These are phyloP conservation scores for Peromyscus eremicus DNA, from an alignment of 2,797 vertebrate genomes.

Conservation along the genomic window DNA sequence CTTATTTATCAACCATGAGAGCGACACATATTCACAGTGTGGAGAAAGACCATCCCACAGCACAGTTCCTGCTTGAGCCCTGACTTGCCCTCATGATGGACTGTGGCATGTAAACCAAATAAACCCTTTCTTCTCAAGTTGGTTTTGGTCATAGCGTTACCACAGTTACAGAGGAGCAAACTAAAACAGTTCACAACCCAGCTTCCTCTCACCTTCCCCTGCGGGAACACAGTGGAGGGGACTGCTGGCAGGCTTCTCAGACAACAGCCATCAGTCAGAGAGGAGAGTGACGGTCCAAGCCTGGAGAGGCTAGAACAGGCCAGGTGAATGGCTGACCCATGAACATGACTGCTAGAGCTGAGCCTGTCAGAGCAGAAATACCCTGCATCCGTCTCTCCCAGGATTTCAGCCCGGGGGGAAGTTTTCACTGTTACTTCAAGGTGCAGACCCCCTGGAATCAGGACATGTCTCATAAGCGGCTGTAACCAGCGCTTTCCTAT, in stretches of 20 bases:
- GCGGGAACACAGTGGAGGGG: background rate
- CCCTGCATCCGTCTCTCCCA: background rate
- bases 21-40: too few relatives aligned
- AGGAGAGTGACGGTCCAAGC: accelerated
- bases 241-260: accelerated
- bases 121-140: background rate
- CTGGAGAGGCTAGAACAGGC: background rate
- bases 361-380: background rate
- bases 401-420: background rate
- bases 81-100: too few relatives aligned
- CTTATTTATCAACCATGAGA: too few relatives aligned
- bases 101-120: background rate
- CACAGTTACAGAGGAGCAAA: background rate
- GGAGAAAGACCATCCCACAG: too few relatives aligned
- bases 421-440: background rate
- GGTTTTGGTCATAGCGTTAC: background rate
- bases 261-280: background rate
- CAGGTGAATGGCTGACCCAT: background rate
- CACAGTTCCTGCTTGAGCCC: background rate
- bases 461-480: accelerated
- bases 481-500: background rate
- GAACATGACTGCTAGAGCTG: background rate
- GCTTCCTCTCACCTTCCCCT: background rate
- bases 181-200: background rate
- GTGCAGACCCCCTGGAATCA: background rate